Evolutionary conservation across 2,113 vertebrate species (phyloP), one percentile per base, ranked within the genome.

Genomic region (Anser brachyrhynchus): DNA sequence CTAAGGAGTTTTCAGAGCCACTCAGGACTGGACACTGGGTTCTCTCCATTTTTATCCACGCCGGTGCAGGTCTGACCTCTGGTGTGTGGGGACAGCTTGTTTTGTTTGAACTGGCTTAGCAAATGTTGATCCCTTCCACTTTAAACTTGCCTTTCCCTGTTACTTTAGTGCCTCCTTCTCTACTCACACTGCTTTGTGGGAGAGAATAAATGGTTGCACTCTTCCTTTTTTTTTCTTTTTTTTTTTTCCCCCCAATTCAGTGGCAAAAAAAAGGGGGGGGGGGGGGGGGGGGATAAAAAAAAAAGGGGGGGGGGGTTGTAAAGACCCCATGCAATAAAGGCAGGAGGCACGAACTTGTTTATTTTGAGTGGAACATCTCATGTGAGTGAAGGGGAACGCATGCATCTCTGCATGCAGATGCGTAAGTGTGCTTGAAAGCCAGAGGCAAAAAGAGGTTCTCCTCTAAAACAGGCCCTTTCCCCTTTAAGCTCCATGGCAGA

Each of bases 331-430:
- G 28, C 6, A 7, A 16, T 37, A 65, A 43, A 69, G 19, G 10
- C 22, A 65, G 33, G 29, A 80, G 25, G 11, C 10, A 13, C 8
- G 2, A 39, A 52, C 28, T 21, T n/a, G 3, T 39, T 43, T 31
- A 17, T 9, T 67, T 74, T 58, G 28, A 15, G 28, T 21, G 11
- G 78, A n/a, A 37, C 8, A 41, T 9, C 17, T 70, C 66, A 11
- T 4, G 11, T 14, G 41, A 74, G 39, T 21, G 6, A 46, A 75
- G 18, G 12, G 0, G 2, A 84, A 29, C 4, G 43, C 0, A 0
- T 15, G 13, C 18, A 26, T 35, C 33, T 75, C 41, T 57, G 13
- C 8, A 21, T 41, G 11, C 8, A 77, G 29, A 19, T 5, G 35
- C 18, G 37, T 46, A 31, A 43, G 11, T 14, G 20, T 17, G 13